A percentile compares a stretch with the other conserved stretches of the same genome.
Evolutionary conservation across 2,113 vertebrate genomes (phyloP).

Genomic region (Catharus fuscescens): DNA sequence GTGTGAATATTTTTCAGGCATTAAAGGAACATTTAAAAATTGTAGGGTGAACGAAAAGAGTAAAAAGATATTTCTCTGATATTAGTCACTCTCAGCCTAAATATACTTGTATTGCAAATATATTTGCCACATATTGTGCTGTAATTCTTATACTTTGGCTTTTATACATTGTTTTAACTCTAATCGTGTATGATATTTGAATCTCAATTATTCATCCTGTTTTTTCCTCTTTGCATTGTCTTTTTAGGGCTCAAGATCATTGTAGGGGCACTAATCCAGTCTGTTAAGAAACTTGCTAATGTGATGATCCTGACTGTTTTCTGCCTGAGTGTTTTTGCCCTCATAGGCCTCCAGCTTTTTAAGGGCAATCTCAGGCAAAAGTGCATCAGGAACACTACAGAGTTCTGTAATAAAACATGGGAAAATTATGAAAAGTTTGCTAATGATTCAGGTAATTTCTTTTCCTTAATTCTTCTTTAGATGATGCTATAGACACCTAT

Average conservation of each 20-base stretch:
- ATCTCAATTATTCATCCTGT: not conserved
- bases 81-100: not conserved
- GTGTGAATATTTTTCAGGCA: not conserved
- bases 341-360: conserved; percentile 96
- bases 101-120: not conserved
- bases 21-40: not conserved
- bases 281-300: conserved; percentile 91
- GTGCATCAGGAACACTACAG: conserved; percentile 78
- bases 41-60: not conserved
- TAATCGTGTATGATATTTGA: not conserved
- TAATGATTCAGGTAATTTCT: conserved; percentile 67
- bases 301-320: conserved; percentile 96
- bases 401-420: conserved; percentile 69
- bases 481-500: too few relatives aligned
- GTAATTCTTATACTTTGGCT: not conserved
- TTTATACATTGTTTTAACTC: not conserved
- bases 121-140: not conserved
- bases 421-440: conserved; percentile 71
- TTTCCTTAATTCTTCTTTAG: not conserved
- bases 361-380: conserved; percentile 94
- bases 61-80: not conserved
- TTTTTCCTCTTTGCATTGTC: not conserved
- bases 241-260: conserved; percentile 91
- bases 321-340: conserved; percentile 94
- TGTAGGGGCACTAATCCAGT: conserved; percentile 94